Base-by-base conservation (phyloP, 2,113 vertebrate genomes). In the Salvelinus namaycush region DNA sequence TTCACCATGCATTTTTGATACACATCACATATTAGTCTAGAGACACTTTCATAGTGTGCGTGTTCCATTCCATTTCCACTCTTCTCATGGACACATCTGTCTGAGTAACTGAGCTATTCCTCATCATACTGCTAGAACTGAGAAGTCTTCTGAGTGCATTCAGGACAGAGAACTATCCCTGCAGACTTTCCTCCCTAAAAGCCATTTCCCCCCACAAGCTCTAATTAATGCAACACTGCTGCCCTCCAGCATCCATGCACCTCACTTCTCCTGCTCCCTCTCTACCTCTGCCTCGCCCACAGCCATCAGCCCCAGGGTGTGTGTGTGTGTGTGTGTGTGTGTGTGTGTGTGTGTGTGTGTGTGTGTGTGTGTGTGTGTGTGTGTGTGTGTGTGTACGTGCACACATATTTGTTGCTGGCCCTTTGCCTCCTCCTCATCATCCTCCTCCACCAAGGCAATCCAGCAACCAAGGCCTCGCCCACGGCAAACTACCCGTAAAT, bases 401-500 rank as follows among this genome's bases (percentile, higher is more conserved):
- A 27, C 48, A 14, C 31, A 34, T 64, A 39, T 13, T 57, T 69
- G 39, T 73, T 83, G 66, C 78, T 71, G 80, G 80, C 72, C 65
- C 24, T 68, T 54, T 73, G 75, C 75, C 80, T 13, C 51, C 48
- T 49, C 11, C 72, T 29, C 27, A 65, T 77, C 59, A 13, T 62
- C 60, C 44, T 73, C 44, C 65, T 75, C 27, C 65, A 70, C 71
- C 44, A 60, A 29, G 29, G 74, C 77, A 73, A 27, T 29, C 68
- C 11, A 77, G 62, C 67, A 18, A 70, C 68, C 5, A 26, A 77
- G 83, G 76, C 73, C 70, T 81, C 26, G 83, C 89, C 69, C 34
- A 65, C 31, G 80, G 88, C 86, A 76, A 81, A 60, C 48, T 11
- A 57, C 31, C 76, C 13, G 24, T 60, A 68, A 82, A 88, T 88